Conservation (phyloP, 2,888 invertebrate species). For the Girardia tigrina region DNA sequence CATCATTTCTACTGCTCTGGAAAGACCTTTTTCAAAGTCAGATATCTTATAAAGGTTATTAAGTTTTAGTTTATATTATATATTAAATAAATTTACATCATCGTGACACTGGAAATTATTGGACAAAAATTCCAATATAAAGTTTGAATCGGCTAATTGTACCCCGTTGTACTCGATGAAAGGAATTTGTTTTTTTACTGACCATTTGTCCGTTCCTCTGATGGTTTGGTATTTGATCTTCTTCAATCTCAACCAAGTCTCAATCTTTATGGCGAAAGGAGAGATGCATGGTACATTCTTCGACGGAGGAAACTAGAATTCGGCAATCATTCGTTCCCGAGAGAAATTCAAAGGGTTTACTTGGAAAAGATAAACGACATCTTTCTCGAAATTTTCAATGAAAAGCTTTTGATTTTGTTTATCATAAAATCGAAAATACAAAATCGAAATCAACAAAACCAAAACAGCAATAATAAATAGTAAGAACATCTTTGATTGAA, state of each 20-base stretch:
- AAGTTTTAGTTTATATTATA: too few relatives aligned
- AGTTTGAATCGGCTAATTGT: conserved; percentile 77
- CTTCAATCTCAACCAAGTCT: conserved; percentile 40
- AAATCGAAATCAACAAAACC: background rate
- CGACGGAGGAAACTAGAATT: conserved; percentile 32
- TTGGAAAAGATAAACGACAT: conserved; percentile 26
- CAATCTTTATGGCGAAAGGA: conserved; percentile 41
- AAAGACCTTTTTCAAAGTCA: conserved; percentile 61
- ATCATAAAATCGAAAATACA: background rate
- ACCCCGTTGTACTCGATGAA: conserved; percentile 86
- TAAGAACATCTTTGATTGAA: too few relatives aligned
- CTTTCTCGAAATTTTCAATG: conserved; percentile 28
- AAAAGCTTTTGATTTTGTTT: background rate
- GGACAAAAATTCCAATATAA: conserved; percentile 73
- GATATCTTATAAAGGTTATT: background rate
- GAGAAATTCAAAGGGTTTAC: background rate
- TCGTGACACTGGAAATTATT: conserved; percentile 56
- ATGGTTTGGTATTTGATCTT: conserved; percentile 39
- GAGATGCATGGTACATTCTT: conserved; percentile 38
- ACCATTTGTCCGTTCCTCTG: conserved; percentile 37
- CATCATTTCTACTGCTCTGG: conserved; percentile 61
- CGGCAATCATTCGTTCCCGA: background rate
- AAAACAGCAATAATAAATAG: too few relatives aligned
- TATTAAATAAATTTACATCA: background rate
- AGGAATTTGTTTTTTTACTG: conserved; percentile 77